Conservation (phyloP, 2,113 vertebrate genomes). For the Sylvicapra grimmia region DNA sequence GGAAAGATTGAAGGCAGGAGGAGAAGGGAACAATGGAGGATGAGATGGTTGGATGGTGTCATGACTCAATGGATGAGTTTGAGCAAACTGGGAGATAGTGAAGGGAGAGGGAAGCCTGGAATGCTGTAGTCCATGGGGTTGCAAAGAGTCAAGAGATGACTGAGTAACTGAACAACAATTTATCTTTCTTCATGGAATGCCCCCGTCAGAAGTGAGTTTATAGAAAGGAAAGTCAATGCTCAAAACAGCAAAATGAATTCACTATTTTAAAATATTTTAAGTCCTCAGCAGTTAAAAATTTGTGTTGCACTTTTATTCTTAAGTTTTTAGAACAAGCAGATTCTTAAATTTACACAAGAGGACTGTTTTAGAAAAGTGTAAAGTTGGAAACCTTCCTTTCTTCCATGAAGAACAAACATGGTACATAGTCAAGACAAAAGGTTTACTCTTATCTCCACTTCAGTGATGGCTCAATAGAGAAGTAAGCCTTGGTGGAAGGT, state of each 20-base stretch:
- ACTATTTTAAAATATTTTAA: neutral
- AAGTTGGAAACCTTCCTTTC: neutral
- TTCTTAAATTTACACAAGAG: neutral
- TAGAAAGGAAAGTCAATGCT: neutral
- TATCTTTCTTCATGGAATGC: neutral
- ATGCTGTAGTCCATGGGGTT: neutral
- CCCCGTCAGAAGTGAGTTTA: neutral
- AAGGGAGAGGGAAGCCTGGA: neutral
- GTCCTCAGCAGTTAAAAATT: neutral
- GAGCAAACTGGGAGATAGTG: neutral
- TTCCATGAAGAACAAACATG: neutral
- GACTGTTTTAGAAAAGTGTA: neutral
- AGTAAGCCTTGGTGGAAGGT: neutral
- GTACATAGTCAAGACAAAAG: neutral
- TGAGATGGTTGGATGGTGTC: neutral
- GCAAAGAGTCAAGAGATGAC: neutral
- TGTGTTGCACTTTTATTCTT: neutral
- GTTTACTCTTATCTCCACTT: neutral
- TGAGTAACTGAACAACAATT: neutral
- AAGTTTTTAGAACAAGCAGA: neutral
- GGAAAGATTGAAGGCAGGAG: neutral
- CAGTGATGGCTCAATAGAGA: neutral
- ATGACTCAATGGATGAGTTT: neutral
- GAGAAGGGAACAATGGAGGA: neutral
- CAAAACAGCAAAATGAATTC: neutral